Percentiles rank a stretch among this genome's conserved stretches.
These are phyloP conservation scores for Callyntrura sp. DNA, from an alignment of 2,888 invertebrate genomes.

Conservation along the genomic window DNA sequence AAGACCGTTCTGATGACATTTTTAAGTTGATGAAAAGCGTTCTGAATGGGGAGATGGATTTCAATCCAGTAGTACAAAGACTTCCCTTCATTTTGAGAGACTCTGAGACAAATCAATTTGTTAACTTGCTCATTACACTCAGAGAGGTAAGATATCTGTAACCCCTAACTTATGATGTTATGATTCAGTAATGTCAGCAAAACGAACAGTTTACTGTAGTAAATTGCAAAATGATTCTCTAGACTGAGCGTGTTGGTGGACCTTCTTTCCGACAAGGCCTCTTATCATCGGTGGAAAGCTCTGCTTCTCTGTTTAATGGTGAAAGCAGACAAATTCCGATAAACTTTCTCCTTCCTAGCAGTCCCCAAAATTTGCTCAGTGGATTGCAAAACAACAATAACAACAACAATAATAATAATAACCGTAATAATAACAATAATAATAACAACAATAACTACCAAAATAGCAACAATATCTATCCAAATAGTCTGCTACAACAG, in stretches of 20 bases:
- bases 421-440: not conserved
- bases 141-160: constrained; percentile 77
- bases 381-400: not conserved
- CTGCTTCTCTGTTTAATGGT: no score
- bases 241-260: constrained; percentile 63
- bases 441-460: not conserved
- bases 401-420: not conserved
- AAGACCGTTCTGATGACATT: constrained; percentile 80
- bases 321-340: no score
- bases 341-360: not conserved
- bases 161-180: no score
- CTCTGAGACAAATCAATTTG: constrained; percentile 82
- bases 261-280: constrained; percentile 27
- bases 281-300: no score
- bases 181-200: no score
- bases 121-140: constrained; percentile 78
- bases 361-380: constrained; percentile 22
- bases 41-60: constrained; percentile 82
- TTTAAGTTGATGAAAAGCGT: constrained; percentile 82
- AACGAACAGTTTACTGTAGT: not conserved
- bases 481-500: no score
- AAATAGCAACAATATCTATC: not conserved
- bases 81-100: constrained; percentile 82
- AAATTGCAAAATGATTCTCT: constrained; percentile 5
- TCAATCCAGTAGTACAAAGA: constrained; percentile 80